Conservation (phyloP, 2,113 vertebrate genomes). For the Trochalopteron elliotii region DNA sequence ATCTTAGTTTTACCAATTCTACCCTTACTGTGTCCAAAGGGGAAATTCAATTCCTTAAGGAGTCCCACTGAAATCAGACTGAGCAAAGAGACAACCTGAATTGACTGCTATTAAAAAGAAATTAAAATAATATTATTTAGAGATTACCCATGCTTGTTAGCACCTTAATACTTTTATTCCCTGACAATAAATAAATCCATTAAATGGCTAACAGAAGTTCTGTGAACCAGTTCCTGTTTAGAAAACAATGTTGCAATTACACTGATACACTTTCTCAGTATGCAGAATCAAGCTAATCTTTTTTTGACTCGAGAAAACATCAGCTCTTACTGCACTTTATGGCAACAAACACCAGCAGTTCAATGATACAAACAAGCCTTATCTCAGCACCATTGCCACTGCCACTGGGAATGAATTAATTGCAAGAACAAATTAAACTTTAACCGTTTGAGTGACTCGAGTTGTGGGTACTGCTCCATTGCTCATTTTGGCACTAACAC, state of each 20-base stretch:
- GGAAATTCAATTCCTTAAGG: background rate
- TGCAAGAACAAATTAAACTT: slow-evolving; percentile 50
- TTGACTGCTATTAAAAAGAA: background rate
- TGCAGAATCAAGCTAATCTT: background rate
- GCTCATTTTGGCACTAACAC: background rate
- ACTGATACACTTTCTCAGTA: background rate
- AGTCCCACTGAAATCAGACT: background rate
- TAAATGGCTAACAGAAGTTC: background rate
- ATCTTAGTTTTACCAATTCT: background rate
- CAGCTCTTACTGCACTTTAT: background rate
- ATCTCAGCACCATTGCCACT: background rate
- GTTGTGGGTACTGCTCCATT: background rate
- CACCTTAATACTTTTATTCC: background rate
- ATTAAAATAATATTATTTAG: background rate
- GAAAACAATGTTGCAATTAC: background rate
- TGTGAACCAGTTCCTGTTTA: background rate
- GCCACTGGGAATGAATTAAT: slow-evolving; percentile 45
- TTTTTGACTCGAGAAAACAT: background rate
- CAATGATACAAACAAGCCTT: background rate
- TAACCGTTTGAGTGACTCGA: slow-evolving; percentile 36
- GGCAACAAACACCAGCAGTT: background rate
- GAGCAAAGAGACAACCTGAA: background rate
- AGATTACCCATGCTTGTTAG: background rate
- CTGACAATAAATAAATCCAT: background rate
- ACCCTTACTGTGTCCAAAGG: background rate